Evolutionary conservation across 2,888 invertebrate genomes (phyloP).

Genomic region (Euproctis similis): DNA sequence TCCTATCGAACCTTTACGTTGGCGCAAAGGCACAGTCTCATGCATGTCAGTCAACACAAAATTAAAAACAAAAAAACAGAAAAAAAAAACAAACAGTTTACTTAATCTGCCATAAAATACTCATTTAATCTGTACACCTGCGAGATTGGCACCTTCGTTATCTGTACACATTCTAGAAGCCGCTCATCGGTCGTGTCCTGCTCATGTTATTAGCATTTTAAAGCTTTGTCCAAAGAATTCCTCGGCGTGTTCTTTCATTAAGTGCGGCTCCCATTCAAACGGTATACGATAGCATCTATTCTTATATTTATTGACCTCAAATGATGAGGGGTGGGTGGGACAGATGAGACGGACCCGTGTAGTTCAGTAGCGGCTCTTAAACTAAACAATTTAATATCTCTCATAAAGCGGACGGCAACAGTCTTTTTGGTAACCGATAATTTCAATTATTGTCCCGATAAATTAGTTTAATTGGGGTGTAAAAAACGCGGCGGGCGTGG

Average conservation of each 20-base stretch:
- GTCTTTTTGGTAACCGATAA: conserved; percentile 48
- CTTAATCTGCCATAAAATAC: conserved; percentile 45
- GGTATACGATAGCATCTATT: conserved; percentile 59
- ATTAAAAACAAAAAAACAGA: too few species aligned
- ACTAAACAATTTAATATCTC: conserved; percentile 60
- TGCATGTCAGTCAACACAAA: too few species aligned
- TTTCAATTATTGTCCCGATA: conserved; percentile 71
- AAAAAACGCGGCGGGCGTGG: conserved; percentile 60
- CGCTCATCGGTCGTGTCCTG: conserved; percentile 19
- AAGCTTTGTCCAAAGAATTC: conserved; percentile 43
- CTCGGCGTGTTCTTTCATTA: conserved; percentile 39
- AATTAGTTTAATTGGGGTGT: conserved; percentile 75
- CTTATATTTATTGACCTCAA: conserved; percentile 69
- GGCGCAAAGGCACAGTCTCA: conserved; percentile 3
- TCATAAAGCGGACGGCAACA: conserved; percentile 61
- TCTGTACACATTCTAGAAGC: conserved; percentile 38
- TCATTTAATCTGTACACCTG: conserved; percentile 43
- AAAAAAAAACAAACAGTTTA: too few species aligned
- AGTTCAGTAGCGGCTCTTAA: conserved; percentile 67
- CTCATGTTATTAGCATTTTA: conserved; percentile 46
- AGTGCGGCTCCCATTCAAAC: conserved; percentile 32
- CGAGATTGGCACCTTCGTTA: conserved; percentile 44
- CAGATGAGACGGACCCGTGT: conserved; percentile 49
- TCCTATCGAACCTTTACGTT: not conserved
- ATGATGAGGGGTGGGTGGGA: too few species aligned